Conservation (phyloP, 2,113 vertebrate genomes). For the Lutjanus erythropterus region DNA sequence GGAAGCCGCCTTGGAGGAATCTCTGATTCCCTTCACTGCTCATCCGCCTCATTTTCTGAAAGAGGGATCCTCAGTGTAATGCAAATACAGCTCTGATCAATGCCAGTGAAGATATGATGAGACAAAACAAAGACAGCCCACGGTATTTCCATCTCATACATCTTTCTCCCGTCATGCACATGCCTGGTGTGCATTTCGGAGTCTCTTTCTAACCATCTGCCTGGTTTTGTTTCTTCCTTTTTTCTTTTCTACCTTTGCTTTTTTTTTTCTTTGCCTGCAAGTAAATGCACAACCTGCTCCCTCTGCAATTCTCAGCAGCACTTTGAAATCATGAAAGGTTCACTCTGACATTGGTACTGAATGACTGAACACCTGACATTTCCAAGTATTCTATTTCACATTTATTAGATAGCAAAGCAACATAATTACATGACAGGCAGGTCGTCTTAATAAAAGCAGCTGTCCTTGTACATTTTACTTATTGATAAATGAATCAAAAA, state of each 20-base stretch:
- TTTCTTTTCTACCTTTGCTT: too few species aligned
- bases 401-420: background rate
- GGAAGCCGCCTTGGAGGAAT: constrained; percentile 31
- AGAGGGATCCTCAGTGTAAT: constrained; percentile 3
- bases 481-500: too few species aligned
- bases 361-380: background rate
- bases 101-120: constrained; percentile 31
- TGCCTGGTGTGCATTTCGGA: background rate
- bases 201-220: background rate
- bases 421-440: background rate
- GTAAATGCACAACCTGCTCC: background rate
- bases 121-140: constrained; percentile 11
- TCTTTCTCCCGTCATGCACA: background rate
- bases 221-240: background rate
- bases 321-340: constrained; percentile 8
- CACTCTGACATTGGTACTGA: background rate
- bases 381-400: background rate
- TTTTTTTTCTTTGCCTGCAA: background rate
- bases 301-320: background rate
- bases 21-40: constrained; percentile 46
- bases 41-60: background rate
- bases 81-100: constrained; percentile 32
- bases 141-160: constrained; percentile 5
- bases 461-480: too few species aligned
- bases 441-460: too few species aligned